Base-by-base conservation (phyloP, 2,888 invertebrate species). In the Campopleginae sp. region DNA sequence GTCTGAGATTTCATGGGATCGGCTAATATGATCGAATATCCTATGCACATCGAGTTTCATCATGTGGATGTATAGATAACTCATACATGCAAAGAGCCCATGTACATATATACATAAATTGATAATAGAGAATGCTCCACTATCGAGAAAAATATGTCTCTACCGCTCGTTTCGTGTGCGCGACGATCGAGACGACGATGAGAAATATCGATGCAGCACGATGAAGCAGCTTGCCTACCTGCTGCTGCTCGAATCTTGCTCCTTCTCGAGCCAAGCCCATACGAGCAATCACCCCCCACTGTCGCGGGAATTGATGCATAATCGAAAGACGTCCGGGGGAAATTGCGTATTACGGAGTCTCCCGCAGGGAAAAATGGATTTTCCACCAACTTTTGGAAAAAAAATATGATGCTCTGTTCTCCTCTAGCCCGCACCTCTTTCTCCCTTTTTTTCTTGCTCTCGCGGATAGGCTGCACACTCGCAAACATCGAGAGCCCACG, bases 301-400 rank as follows among this genome's bases (percentile, higher is more conserved):
- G 6, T 7, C 38, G 33, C 68, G 80, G 74, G 74, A 84, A 81
- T 84, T 77, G 80, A 81, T 78, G 84, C 78, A 81, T 84, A 84
- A 81, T 84, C 84, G 84, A 84, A 84, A 78, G 74, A 80, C 80
- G 80, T 33, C 71, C 72, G 80, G 74, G 71, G 74, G 78, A 84
- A 84, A 84, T 84, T 84, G 84, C 84, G 78, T 81, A 84, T 84
- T 84, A 84, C 84, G 51, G 72, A n/a, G 65, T 58, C 54, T 46
- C 19, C 38, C 19, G 48, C 4, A 44, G 66, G 65, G 68, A 84
- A 84, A 80, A 77, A 77, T 84, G 84, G 58, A 80, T 76, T 84
- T 84, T 84, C 61, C 71, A 51, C 42, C 38, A 63, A 84, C 63
- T 66, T 44, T 46, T 48, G 17, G 65, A 31, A 65, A 33, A 77